Percentiles rank a stretch among this genome's conserved stretches.
Evolutionary conservation across 1,140 invertebrate species (phyloP).

Genomic region (Neodiprion fabricii): DNA sequence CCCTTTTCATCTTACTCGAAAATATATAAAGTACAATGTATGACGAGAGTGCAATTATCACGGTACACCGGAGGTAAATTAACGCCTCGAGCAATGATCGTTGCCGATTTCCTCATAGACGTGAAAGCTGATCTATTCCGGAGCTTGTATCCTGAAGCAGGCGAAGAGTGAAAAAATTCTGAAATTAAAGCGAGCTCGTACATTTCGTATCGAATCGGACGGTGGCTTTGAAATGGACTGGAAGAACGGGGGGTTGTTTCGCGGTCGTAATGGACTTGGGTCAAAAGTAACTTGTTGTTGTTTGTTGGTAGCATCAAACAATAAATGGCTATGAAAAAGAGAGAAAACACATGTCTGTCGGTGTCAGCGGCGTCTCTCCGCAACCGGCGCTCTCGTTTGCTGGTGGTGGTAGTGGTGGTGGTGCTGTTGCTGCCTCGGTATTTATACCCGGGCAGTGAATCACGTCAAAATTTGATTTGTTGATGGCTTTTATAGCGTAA

Average conservation of each 20-base stretch:
- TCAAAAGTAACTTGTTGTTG: slow-evolving; percentile 30
- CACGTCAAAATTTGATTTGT: slow-evolving; percentile 64
- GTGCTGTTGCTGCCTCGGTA: slow-evolving; percentile 43
- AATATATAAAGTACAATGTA: no score
- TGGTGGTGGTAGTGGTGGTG: slow-evolving; percentile 13
- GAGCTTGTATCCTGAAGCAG: no score
- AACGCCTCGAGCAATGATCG: no score
- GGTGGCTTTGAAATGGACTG: background rate
- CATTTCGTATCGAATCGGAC: no score
- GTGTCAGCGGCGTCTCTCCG: slow-evolving; percentile 57
- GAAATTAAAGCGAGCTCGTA: no score
- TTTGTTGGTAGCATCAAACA: slow-evolving; percentile 44
- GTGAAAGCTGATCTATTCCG: no score
- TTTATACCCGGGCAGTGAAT: slow-evolving; percentile 61
- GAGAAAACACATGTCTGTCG: slow-evolving; percentile 60
- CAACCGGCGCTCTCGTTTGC: background rate
- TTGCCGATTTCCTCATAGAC: no score
- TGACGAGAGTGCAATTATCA: no score
- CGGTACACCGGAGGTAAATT: no score
- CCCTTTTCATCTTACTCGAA: background rate
- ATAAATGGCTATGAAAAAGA: slow-evolving; percentile 47
- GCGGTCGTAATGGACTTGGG: background rate
- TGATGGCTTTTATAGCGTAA: slow-evolving; percentile 63
- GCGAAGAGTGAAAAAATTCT: no score
- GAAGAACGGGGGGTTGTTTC: background rate